A percentile compares a stretch with the other conserved stretches of the same genome.
Evolutionary conservation across 2,113 vertebrate genomes (phyloP).

Genomic region (Ochotona curzoniae): DNA sequence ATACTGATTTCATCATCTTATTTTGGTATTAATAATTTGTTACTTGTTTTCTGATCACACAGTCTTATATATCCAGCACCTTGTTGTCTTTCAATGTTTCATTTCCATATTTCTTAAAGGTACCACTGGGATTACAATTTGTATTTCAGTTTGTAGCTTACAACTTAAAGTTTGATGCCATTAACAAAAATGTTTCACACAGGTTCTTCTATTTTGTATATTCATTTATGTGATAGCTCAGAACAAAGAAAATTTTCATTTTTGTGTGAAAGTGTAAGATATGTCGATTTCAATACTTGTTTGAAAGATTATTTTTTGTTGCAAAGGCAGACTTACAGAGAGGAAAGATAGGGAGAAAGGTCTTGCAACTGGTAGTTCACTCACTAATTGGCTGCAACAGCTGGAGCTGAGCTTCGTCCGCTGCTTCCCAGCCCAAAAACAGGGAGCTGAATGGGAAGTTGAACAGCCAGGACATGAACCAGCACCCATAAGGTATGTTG

Average conservation of each 20-base stretch:
- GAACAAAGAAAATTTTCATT: slow-evolving; percentile 42
- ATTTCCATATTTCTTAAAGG: background rate
- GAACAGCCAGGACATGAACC: too few relatives aligned
- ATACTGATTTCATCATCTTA: background rate
- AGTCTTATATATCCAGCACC: background rate
- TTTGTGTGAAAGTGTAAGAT: slow-evolving; percentile 41
- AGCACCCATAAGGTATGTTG: too few relatives aligned
- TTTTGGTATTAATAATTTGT: slow-evolving; percentile 47
- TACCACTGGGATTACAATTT: background rate
- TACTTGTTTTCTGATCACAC: slow-evolving; percentile 2
- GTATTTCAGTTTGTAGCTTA: slow-evolving; percentile 14
- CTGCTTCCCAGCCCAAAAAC: too few relatives aligned
- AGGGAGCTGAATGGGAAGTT: too few relatives aligned
- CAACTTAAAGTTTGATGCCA: slow-evolving; percentile 41
- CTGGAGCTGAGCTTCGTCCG: too few relatives aligned
- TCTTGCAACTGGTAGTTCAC: too few relatives aligned
- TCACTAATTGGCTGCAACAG: too few relatives aligned
- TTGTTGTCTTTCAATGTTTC: background rate
- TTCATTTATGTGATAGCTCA: slow-evolving; percentile 59
- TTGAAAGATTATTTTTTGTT: too few relatives aligned
- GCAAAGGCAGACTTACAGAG: too few relatives aligned
- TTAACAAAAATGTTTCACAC: background rate
- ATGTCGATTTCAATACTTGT: background rate
- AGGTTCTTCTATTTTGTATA: slow-evolving; percentile 13
- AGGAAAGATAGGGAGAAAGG: too few relatives aligned